phyloP scores from a whole-genome alignment of 2,113 vertebrate genomes.

The Tichodroma muraria region DNA sequence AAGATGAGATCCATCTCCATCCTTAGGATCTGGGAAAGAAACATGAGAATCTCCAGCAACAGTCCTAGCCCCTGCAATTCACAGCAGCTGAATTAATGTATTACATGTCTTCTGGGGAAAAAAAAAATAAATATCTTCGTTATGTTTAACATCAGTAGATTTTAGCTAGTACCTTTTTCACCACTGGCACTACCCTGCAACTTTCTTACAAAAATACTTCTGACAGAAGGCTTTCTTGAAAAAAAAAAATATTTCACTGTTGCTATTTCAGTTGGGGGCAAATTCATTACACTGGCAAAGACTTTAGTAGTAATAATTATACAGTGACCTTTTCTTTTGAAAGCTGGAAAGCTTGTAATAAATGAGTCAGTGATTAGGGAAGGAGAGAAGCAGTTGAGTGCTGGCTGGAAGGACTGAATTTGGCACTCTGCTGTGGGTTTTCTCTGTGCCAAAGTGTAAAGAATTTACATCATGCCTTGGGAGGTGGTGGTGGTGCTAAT shows the following conservation, averaged over 20 bases:
- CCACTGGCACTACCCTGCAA: neutral
- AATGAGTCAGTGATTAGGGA: neutral
- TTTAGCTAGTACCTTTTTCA: neutral
- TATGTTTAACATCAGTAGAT: neutral
- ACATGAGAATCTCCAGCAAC: neutral
- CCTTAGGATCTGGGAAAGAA: neutral
- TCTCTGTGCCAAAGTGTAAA: neutral
- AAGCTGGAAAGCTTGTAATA: neutral
- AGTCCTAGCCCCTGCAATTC: neutral
- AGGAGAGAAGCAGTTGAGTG: neutral
- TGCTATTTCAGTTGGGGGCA: neutral
- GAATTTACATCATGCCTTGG: neutral
- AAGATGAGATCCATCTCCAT: neutral
- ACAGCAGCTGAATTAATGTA: neutral
- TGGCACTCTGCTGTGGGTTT: neutral
- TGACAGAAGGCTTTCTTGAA: neutral
- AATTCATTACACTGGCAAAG: neutral
- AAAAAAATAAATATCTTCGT: neutral
- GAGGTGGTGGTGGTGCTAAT: neutral
- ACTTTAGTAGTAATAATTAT: neutral
- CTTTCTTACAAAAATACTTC: neutral
- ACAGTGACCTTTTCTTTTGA: constrained; percentile 16
- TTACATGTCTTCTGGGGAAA: neutral
- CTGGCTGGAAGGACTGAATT: neutral
- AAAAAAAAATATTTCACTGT: neutral